A percentile compares a stretch with the other conserved stretches of the same genome.
phyloP scores from a whole-genome alignment of 2,888 invertebrate species.

The Tinea semifulvella region DNA sequence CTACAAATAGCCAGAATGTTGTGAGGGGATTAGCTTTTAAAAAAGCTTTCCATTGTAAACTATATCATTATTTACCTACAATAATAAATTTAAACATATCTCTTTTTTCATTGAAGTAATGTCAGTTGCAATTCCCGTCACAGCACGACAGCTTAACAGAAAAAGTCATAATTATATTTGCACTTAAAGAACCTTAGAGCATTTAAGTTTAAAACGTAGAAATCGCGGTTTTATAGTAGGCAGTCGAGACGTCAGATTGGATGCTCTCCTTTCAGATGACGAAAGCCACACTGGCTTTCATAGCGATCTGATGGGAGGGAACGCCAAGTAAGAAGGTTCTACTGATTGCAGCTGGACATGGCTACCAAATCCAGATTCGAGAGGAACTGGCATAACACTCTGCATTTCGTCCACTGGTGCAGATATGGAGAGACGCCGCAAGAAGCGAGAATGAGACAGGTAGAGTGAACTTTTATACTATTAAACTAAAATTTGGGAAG shows the following conservation, averaged over 20 bases:
- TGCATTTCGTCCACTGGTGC: slow-evolving; percentile 76
- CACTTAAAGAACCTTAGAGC: no score
- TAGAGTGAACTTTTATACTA: slow-evolving; percentile 34
- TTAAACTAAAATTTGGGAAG: background rate
- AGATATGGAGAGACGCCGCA: slow-evolving; percentile 74
- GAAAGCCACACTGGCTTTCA: slow-evolving; percentile 57
- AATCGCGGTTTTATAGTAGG: slow-evolving; percentile 27
- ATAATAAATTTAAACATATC: no score
- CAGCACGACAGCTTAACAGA: no score
- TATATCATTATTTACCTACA: no score
- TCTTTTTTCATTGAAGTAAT: no score
- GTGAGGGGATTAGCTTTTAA: no score
- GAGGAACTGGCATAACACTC: slow-evolving; percentile 73
- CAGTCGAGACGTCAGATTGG: slow-evolving; percentile 50
- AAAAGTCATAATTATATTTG: no score
- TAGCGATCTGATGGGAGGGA: slow-evolving; percentile 25
- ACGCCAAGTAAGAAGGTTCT: slow-evolving; percentile 60
- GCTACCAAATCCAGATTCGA: slow-evolving; percentile 67
- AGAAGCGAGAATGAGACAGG: slow-evolving; percentile 75
- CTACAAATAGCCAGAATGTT: no score
- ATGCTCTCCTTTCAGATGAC: slow-evolving; percentile 65
- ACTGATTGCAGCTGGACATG: slow-evolving; percentile 66
- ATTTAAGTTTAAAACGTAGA: no score
- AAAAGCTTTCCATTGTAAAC: no score
- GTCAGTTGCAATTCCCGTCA: no score